Conservation (phyloP, 2,797 vertebrate species). For the Etheostoma nigrum region DNA sequence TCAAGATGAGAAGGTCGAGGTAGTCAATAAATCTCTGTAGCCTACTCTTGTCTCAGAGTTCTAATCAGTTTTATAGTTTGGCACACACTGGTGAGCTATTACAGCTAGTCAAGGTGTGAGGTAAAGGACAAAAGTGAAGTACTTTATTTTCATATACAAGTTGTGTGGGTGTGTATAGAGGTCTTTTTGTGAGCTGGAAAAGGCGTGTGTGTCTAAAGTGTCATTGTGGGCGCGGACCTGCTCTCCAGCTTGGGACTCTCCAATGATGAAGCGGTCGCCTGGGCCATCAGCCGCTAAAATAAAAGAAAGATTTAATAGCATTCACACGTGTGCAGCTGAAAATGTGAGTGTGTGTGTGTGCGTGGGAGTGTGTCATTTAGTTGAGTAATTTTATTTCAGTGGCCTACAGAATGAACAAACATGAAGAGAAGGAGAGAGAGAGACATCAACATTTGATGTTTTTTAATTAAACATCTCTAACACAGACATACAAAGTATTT, state of each 20-base stretch:
- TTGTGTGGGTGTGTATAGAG: slow-evolving; percentile 20
- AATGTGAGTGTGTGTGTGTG: slow-evolving; percentile 19
- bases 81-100: slow-evolving; percentile 50
- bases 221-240: slow-evolving; percentile 84
- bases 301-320: slow-evolving; percentile 53
- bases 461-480: slow-evolving; percentile 30
- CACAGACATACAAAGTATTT: background rate
- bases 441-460: slow-evolving; percentile 13
- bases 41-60: slow-evolving; percentile 40
- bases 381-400: slow-evolving; percentile 54
- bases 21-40: slow-evolving; percentile 37
- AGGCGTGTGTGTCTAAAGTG: slow-evolving; percentile 21
- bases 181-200: slow-evolving; percentile 11
- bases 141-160: slow-evolving; percentile 45
- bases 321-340: slow-evolving; percentile 38
- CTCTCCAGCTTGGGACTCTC: slow-evolving; percentile 98
- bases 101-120: slow-evolving; percentile 41
- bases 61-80: slow-evolving; percentile 50
- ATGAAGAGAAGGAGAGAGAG: slow-evolving; percentile 18
- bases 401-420: slow-evolving; percentile 38
- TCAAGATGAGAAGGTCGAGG: slow-evolving; percentile 10
- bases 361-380: slow-evolving; percentile 47
- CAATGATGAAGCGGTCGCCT: slow-evolving; percentile 99
- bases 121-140: slow-evolving; percentile 42
- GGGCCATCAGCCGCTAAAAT: slow-evolving; percentile 96